Evolutionary conservation across 1,140 invertebrate genomes (phyloP), one percentile per base, ranked within the genome.

Genomic region (Micrasema minimum): DNA sequence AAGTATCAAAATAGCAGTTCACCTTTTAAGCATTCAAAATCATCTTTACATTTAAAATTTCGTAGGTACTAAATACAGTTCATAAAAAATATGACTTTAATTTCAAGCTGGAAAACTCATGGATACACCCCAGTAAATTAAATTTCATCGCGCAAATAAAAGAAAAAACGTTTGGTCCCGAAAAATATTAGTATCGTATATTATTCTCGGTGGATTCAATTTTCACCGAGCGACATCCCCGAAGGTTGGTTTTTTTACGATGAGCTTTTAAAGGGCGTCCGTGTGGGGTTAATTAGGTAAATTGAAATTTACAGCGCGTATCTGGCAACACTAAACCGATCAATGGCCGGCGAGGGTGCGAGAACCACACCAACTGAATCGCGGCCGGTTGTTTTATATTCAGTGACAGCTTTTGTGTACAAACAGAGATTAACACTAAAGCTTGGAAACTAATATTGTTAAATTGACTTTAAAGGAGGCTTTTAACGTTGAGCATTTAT

Each of bases 221-320:
- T 70, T 65, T 16, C 45, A 59, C 14, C 55, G 22, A 35, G 55
- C 55, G 55, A 59, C 55, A 59, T 59, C 55, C 55, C 55, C 18
- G 16, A 59, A 59, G 55, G 62, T 66, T 46, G 64, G 53, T 20
- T 3, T 59, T 72, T 69, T 69, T 66, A 66, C 66, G 55, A 57
- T 26, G 43, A 20, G 57, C 67, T n/a, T n/a, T n/a, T 37, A 72
- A 50, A 46, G 61, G 66, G 66, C 43, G 67, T 50, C 64, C 66
- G 20, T 55, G 64, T 55, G 62, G 51, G 55, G 69, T 74, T 62
- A 74, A 74, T 74, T 74, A 74, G 67, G 31, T 38, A 74, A 74
- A 74, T 74, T 74, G 57, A 61, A 74, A 74, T 70, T 66, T 74
- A 74, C 59, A 73, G 43, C 72, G 67, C 55, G 67, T 69, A 62